Evolutionary conservation across 2,113 vertebrate species (phyloP), one percentile per base, ranked within the genome.

Genomic region (Prunella himalayana): DNA sequence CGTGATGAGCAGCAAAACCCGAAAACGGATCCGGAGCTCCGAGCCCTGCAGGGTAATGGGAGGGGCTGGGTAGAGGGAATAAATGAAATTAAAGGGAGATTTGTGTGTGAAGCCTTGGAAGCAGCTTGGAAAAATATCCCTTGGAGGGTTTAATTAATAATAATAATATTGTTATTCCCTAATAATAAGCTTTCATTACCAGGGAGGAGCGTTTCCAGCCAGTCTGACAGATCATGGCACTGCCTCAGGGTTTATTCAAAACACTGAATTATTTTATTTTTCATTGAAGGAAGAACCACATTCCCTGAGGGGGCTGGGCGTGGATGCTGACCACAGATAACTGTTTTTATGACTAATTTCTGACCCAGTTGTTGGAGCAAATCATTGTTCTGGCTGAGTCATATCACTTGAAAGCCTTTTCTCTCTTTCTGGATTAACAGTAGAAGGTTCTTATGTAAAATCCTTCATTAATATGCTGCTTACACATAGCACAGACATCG

Each of bases 1-100:
- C 1, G 1, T 2, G 4, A 11, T 2, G 2, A 25, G 47, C 20
- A 45, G 3, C 3, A 90, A 18, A 61, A 33, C 13, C 21, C 13
- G 7, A 22, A 91, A 91, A 7, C 5, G 13, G 27, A 10, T 60
- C 44, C 2, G 8, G 41, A 49, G 9, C 20, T 44, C 72, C 0
- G 4, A 84, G 61, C 9, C 2, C 56, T 7, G 4, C 0, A 13
- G n/a, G 88, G 92, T 87, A 75, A 87, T 27, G 6, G 6, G 25
- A 31, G 64, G 37, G 42, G 17, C 20, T 22, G 75, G 53, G 1
- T 3, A 1, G 25, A 4, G 30, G 87, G 56, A 13, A 37, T 13
- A 1, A 20, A 41, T 35, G 4, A 6, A 68, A 42, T 83, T 18
- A 60, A 37, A 60, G 28, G 65, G 10, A 35, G 49, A 14, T 33